These are phyloP conservation scores for Ochropleura plecta DNA, from an alignment of 2,888 invertebrate genomes.

Conservation along the genomic window DNA sequence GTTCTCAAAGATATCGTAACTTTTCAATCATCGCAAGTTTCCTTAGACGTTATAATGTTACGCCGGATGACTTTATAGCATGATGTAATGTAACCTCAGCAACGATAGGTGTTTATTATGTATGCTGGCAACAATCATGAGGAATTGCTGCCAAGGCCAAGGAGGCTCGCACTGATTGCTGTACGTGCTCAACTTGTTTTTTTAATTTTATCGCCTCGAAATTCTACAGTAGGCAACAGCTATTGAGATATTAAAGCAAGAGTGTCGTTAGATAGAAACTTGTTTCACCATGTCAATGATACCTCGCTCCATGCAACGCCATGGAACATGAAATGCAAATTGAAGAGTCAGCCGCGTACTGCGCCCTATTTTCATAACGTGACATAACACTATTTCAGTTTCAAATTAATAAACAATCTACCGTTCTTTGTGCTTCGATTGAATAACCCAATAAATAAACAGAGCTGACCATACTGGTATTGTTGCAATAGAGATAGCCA, in stretches of 20 bases:
- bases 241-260: conserved; percentile 23
- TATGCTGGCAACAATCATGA: conserved; percentile 69
- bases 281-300: conserved; percentile 3
- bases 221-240: conserved; percentile 28
- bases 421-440: conserved; percentile 47
- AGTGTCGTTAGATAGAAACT: conserved; percentile 7
- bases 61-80: conserved; percentile 72
- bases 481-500: conserved; percentile 69
- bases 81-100: conserved; percentile 75
- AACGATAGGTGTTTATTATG: conserved; percentile 66
- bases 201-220: conserved; percentile 31
- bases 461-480: conserved; percentile 58
- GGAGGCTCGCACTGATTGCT: conserved; percentile 66
- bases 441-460: conserved; percentile 53
- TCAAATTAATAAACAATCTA: conserved; percentile 36
- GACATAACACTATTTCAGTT: conserved; percentile 23
- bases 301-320: conserved; percentile 1
- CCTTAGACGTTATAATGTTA: conserved; percentile 58
- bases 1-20: neutral
- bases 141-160: conserved; percentile 77
- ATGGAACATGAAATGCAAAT: conserved; percentile 34
- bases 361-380: conserved; percentile 28
- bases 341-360: conserved; percentile 21
- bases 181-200: conserved; percentile 49
- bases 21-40: conserved; percentile 35